phyloP scores from a whole-genome alignment of 2,888 invertebrate species.

The Stegana nigrithorax region DNA sequence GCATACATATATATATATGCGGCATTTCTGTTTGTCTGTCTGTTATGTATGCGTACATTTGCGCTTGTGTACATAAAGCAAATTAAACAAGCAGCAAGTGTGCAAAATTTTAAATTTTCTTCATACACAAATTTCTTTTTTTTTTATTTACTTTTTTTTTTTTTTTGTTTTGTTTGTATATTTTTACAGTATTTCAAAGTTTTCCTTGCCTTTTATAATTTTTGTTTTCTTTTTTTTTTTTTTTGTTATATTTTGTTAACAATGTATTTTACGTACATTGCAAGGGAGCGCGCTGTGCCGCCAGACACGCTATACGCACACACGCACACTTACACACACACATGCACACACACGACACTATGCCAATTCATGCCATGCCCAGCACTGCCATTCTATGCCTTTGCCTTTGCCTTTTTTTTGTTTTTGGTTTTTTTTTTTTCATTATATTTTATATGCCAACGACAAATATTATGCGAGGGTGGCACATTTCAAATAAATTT shows the following conservation, averaged over 20 bases:
- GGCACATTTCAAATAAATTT: not conserved
- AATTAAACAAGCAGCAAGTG: conserved; percentile 53
- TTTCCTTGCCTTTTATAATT: not conserved
- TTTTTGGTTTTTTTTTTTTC: not conserved
- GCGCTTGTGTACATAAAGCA: conserved; percentile 24
- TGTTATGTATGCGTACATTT: conserved; percentile 30
- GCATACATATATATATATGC: conserved; percentile 13
- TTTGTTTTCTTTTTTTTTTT: not conserved
- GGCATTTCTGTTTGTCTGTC: not conserved
- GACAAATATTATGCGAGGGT: no score
- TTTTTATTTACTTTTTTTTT: conserved; percentile 26
- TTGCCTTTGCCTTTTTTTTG: not conserved
- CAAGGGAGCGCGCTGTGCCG: no score
- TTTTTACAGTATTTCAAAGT: conserved; percentile 11
- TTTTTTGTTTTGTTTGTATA: conserved; percentile 19
- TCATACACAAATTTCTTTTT: no score
- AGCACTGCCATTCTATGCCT: no score
- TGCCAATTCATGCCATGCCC: not conserved
- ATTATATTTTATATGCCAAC: not conserved
- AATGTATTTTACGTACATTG: no score
- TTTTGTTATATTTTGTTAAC: not conserved
- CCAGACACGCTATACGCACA: no score
- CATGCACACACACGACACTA: no score
- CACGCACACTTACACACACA: no score
- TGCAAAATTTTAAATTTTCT: conserved; percentile 42